A percentile compares a stretch with the other conserved stretches of the same genome.
phyloP scores from a whole-genome alignment of 2,888 invertebrate species.

The Folsomia candida region DNA sequence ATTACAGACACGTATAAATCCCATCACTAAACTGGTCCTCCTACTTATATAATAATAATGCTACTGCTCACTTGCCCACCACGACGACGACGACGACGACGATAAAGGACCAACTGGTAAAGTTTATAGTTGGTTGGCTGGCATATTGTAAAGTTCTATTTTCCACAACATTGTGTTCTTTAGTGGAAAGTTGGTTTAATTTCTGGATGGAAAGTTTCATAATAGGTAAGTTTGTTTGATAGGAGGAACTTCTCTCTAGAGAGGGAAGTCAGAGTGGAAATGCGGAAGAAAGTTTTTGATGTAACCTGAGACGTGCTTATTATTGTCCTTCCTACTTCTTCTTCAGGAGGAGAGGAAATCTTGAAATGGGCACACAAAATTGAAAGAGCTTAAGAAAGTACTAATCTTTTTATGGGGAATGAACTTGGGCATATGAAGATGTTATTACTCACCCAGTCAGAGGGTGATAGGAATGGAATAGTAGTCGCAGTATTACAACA shows the following conservation, averaged over 20 bases:
- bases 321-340: slow-evolving; percentile 7
- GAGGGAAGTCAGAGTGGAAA: slow-evolving; percentile 13
- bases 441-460: background rate
- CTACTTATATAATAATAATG: too few species aligned
- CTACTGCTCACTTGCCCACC: background rate
- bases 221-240: slow-evolving; percentile 18
- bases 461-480: background rate
- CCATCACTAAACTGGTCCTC: too few species aligned
- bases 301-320: slow-evolving; percentile 24
- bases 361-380: slow-evolving; percentile 20
- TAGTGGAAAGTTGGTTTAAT: slow-evolving; percentile 20
- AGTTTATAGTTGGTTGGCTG: slow-evolving; percentile 2
- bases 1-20: too few species aligned
- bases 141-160: slow-evolving; percentile 5
- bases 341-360: slow-evolving; percentile 2
- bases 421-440: background rate
- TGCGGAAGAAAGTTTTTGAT: slow-evolving; percentile 21
- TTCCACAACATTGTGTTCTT: slow-evolving; percentile 5
- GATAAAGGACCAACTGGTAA: background rate
- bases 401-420: slow-evolving; percentile 24
- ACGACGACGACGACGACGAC: too few species aligned
- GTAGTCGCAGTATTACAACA: too few species aligned
- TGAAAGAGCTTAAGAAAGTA: slow-evolving; percentile 24
- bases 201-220: slow-evolving; percentile 17
- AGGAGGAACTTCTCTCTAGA: slow-evolving; percentile 14